These are phyloP conservation scores for Microchrysa polita DNA, from an alignment of 2,888 invertebrate species.

Conservation along the genomic window DNA sequence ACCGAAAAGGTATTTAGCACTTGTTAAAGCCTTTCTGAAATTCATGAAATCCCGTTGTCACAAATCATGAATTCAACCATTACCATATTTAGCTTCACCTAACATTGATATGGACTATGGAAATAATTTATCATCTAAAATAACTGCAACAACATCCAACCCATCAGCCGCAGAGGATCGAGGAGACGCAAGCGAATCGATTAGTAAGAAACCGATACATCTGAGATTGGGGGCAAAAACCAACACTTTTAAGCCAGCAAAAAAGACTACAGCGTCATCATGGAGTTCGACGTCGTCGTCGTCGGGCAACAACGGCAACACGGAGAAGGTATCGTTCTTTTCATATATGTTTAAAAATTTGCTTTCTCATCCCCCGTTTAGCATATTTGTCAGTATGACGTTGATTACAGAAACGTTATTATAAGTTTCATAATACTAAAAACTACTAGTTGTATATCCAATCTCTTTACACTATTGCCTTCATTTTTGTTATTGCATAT, in stretches of 20 bases:
- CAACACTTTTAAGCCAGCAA: constrained; percentile 50
- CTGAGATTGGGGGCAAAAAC: constrained; percentile 51
- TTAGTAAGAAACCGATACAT: constrained; percentile 52
- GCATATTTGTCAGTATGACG: constrained; percentile 37
- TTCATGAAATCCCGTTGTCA: neutral
- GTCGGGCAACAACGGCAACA: neutral
- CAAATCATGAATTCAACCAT: neutral
- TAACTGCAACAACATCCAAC: neutral
- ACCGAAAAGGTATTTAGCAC: constrained; percentile 19
- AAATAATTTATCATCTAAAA: neutral
- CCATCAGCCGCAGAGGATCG: constrained; percentile 21
- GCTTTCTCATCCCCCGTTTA: constrained; percentile 50
- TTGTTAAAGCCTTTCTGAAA: too few relatives aligned
- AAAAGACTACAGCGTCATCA: constrained; percentile 39
- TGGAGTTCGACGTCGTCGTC: constrained; percentile 4
- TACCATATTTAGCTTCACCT: constrained; percentile 25
- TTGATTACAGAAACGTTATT: constrained; percentile 43
- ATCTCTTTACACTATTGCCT: neutral
- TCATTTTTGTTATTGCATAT: neutral
- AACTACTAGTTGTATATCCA: constrained; percentile 16
- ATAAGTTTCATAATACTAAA: constrained; percentile 32
- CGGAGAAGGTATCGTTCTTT: constrained; percentile 50
- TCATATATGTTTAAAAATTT: constrained; percentile 48
- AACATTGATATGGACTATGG: neutral
- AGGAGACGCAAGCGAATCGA: neutral